Conservation (phyloP, 2,888 invertebrate species). For the Amiota minor region DNA sequence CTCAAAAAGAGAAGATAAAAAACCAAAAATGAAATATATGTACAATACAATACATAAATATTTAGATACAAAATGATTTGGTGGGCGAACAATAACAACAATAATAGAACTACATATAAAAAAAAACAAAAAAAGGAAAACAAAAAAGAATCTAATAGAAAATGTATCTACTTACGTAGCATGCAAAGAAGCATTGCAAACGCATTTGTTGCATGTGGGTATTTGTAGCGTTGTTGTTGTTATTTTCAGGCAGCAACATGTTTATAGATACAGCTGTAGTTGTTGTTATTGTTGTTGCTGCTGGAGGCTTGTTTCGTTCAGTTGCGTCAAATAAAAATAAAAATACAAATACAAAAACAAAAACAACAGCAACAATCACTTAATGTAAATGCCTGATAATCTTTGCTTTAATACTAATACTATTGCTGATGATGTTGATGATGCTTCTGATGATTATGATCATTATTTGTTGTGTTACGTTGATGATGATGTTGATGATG, state of each 20-base stretch:
- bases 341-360: neutral
- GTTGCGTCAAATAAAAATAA: neutral
- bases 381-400: slow-evolving; percentile 23
- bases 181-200: neutral
- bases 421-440: no score
- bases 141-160: slow-evolving; percentile 22
- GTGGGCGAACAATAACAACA: slow-evolving; percentile 26
- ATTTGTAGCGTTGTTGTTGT: neutral
- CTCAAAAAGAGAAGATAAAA: neutral
- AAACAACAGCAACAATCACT: slow-evolving; percentile 4
- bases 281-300: slow-evolving; percentile 1
- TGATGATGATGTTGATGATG: no score
- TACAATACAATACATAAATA: no score
- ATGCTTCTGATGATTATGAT: no score
- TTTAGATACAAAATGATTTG: slow-evolving; percentile 28
- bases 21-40: slow-evolving; percentile 1
- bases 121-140: slow-evolving; percentile 33
- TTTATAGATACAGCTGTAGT: neutral
- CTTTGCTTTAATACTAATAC: neutral
- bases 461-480: no score
- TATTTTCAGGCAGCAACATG: neutral
- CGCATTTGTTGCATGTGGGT: slow-evolving; percentile 13
- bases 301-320: slow-evolving; percentile 31
- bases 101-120: slow-evolving; percentile 31
- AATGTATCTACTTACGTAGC: neutral